Percentiles rank a stretch among this genome's conserved stretches.
Evolutionary conservation across 37 sponge, comb jelly and placozoan genomes (phyloP).

Genomic region (Chondrilla cf. caribensis): DNA sequence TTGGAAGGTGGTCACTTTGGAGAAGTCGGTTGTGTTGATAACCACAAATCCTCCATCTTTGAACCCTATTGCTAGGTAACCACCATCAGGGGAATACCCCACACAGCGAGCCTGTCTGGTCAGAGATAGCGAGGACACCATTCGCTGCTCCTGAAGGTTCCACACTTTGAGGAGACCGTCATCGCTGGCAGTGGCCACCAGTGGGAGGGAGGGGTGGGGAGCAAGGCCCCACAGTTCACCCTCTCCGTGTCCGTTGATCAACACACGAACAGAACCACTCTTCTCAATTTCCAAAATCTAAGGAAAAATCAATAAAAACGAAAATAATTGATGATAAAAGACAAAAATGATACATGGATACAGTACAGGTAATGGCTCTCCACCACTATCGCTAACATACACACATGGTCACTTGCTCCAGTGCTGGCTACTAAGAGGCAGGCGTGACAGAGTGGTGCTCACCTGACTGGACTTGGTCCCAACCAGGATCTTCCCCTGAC

Average conservation of each 20-base stretch:
- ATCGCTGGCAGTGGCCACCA: slow-evolving; percentile 81
- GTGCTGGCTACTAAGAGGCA: neutral
- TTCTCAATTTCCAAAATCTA: slow-evolving; percentile 85
- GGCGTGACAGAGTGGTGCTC: neutral
- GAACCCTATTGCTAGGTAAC: slow-evolving; percentile 76
- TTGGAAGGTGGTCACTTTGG: slow-evolving; percentile 56
- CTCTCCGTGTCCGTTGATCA: slow-evolving; percentile 90
- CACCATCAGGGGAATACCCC: slow-evolving; percentile 81
- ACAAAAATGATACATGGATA: too few relatives aligned
- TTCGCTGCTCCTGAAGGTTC: slow-evolving; percentile 52
- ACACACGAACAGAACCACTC: slow-evolving; percentile 68
- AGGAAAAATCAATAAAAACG: neutral
- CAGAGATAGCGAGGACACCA: slow-evolving; percentile 39
- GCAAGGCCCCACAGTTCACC: slow-evolving; percentile 95
- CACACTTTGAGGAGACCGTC: slow-evolving; percentile 88
- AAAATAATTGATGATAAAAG: too few relatives aligned
- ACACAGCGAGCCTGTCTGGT: slow-evolving; percentile 60
- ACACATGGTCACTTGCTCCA: neutral
- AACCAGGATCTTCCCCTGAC: slow-evolving; percentile 78
- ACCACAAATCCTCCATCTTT: slow-evolving; percentile 75
- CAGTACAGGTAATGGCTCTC: neutral
- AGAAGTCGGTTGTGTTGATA: slow-evolving; percentile 37
- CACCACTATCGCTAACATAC: neutral
- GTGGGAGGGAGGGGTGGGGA: slow-evolving; percentile 60
- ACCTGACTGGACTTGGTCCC: slow-evolving; percentile 93